Percentiles rank a stretch among this genome's conserved stretches.
Conservation (phyloP, 2,797 vertebrate genomes). For the Phyllotis vaccarum region DNA sequence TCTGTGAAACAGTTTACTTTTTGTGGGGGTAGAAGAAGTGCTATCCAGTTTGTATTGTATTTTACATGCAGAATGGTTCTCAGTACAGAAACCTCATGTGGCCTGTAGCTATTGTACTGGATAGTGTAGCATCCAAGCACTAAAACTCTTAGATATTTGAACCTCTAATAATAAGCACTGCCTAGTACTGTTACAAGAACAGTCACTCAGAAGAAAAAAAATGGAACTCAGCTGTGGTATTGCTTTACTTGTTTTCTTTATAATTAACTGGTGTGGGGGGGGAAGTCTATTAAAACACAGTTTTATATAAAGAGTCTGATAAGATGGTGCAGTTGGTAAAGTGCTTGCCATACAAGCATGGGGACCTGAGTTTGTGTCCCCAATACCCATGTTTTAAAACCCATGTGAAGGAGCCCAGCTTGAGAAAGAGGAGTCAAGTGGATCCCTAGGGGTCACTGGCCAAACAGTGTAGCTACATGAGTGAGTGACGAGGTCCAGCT, state of each 20-base stretch:
- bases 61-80: neutral
- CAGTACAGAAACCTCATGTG: neutral
- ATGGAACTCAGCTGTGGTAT: neutral
- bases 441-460: neutral
- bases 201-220: neutral
- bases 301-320: neutral
- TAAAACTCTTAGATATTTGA: neutral
- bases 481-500: neutral
- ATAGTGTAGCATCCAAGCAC: neutral
- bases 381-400: neutral
- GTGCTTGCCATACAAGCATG: neutral
- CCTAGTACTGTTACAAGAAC: neutral
- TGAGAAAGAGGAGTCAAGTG: neutral
- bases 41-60: neutral
- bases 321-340: neutral
- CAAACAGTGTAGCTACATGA: neutral
- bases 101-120: neutral
- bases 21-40: neutral
- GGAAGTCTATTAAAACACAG: neutral
- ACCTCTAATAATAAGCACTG: neutral
- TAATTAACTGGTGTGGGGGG: neutral
- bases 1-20: neutral
- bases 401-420: neutral
- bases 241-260: neutral
- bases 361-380: neutral